Evolutionary conservation across 1,140 invertebrate species (phyloP), one percentile per base, ranked within the genome.

Genomic region (Drosophila varians): DNA sequence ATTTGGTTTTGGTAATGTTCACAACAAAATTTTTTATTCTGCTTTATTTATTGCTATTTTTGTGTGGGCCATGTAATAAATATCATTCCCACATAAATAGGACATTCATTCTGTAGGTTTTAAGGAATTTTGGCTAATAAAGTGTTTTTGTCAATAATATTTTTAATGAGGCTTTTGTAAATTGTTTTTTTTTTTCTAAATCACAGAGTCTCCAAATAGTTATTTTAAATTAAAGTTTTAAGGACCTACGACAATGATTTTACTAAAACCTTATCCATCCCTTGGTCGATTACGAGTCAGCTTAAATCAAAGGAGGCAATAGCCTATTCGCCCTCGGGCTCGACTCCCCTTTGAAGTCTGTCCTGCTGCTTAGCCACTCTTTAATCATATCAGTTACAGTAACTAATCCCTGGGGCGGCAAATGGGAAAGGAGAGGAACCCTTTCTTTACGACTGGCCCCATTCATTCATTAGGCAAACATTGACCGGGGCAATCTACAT

Each of bases 401-500:
- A 69, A 69, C 65, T 69, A 69, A 47, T 68, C 48, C 62, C 47
- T 16, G n/a, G 60, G 45, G 43, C 25, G 45, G 19, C 18, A 40
- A 42, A 40, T 21, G 7, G n/a, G n/a, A n/a, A n/a, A n/a, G n/a
- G 38, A 14, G 18, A 1, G 4, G 28, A 43, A 66, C 62, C 66
- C 54, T 71, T 71, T 71, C 48, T 23, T 34, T 36, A 36, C 42
- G 34, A 61, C 42, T 61, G 36, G 21, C 14, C 43, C 62, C 49
- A 55, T 55, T 55, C 65, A 84, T 86, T 86, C 72, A 80, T 86
- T 86, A 86, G 72, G 69, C 72, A 86, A 73, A 73, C 61, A 78
- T 84, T 74, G 60, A 74, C 64, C 38, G 7, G 51, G 52, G 56
- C 49, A 74, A 73, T 73, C 49, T 68, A 69, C 73, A 76, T 77